Percentiles rank a stretch among this genome's conserved stretches.
Conservation (phyloP, 2,797 vertebrate genomes). For the Leuciscus waleckii region DNA sequence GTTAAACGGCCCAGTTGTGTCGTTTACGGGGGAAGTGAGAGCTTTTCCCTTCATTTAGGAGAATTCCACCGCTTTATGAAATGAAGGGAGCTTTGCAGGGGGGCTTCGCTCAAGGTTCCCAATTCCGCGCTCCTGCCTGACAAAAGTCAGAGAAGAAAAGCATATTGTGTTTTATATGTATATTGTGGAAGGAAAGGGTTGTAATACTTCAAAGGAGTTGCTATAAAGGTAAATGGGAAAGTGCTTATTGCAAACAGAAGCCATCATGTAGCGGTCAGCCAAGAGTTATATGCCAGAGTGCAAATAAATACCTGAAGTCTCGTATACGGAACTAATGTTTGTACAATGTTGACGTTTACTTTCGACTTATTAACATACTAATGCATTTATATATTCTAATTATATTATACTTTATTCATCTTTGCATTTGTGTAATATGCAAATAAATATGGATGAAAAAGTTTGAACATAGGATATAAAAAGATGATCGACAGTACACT, state of each 20-base stretch:
- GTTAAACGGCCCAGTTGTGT: slow-evolving; percentile 76
- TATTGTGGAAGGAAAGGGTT: slow-evolving; percentile 66
- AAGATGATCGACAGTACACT: not conserved
- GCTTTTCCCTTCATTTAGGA: slow-evolving; percentile 71
- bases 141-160: slow-evolving; percentile 72
- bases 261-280: slow-evolving; percentile 66
- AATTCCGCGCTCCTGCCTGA: slow-evolving; percentile 68
- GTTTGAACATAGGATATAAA: not conserved
- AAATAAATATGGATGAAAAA: not conserved
- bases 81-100: slow-evolving; percentile 67
- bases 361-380: not conserved
- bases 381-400: not conserved
- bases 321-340: not conserved
- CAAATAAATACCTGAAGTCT: slow-evolving; percentile 27
- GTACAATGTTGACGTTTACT: not conserved
- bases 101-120: slow-evolving; percentile 67
- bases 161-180: slow-evolving; percentile 73
- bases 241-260: slow-evolving; percentile 76
- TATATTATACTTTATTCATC: not conserved
- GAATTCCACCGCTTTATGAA: slow-evolving; percentile 71
- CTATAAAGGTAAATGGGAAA: slow-evolving; percentile 70
- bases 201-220: slow-evolving; percentile 74
- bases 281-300: slow-evolving; percentile 51
- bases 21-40: slow-evolving; percentile 76
- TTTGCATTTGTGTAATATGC: not conserved